phyloP scores from a whole-genome alignment of 2,797 vertebrate species.

The Aplochiton taeniatus region DNA sequence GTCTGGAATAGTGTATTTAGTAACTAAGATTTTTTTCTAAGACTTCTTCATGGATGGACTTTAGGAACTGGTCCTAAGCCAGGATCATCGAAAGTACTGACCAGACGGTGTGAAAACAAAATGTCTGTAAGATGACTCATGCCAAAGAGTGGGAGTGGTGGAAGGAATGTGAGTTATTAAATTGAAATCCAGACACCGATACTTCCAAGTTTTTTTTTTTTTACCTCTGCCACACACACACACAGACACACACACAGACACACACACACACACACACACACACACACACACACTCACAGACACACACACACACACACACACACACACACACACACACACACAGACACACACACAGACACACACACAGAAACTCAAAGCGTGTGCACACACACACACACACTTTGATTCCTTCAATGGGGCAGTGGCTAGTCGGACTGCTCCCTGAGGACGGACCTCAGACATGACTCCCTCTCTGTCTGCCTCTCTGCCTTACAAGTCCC shows the following conservation, averaged over 20 bases:
- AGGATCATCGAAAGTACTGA: too few species aligned
- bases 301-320: background rate
- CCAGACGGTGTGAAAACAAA: too few species aligned
- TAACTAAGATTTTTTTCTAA: too few species aligned
- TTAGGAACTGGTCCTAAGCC: too few species aligned
- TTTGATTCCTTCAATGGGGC: slow-evolving; percentile 24
- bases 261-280: background rate
- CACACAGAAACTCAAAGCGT: slow-evolving; percentile 1
- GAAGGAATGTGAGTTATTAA: slow-evolving; percentile 2
- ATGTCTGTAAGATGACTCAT: background rate
- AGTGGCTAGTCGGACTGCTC: slow-evolving; percentile 7
- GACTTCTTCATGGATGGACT: too few species aligned
- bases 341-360: too few species aligned
- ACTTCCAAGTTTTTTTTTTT: background rate
- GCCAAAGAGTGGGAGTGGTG: background rate
- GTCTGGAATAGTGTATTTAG: too few species aligned
- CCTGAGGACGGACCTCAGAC: slow-evolving; percentile 54
- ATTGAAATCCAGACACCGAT: background rate
- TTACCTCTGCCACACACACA: too few species aligned
- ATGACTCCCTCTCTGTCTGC: slow-evolving; percentile 59
- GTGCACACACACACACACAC: slow-evolving; percentile 14
- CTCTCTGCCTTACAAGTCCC: slow-evolving; percentile 41
- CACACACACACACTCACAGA: slow-evolving; percentile 14
- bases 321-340: slow-evolving; percentile 10
- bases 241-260: too few species aligned